Evolutionary conservation across 2,797 vertebrate genomes (phyloP), one percentile per base, ranked within the genome.

Genomic region (Columba guinea): DNA sequence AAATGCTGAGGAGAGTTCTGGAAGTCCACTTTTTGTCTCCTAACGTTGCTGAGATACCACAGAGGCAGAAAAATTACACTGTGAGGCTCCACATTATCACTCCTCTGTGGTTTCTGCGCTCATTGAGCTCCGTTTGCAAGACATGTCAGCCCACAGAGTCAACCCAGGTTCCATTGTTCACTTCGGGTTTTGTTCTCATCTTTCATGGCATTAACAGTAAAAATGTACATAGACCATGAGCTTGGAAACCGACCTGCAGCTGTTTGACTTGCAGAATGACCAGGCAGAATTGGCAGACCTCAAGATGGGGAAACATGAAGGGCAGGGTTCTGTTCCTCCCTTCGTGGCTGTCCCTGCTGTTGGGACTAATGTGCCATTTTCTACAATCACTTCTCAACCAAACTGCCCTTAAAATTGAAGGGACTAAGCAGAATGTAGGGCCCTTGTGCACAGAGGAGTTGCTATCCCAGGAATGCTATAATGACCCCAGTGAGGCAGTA

Each of bases 201-300:
- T 59, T 62, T 58, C 5, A 1, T 27, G 32, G 28, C 14, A 15
- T 58, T 37, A 63, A 34, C 4, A 67, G 13, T 14, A 60, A 30
- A 68, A 41, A 28, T 6, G 2, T 7, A 0, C 0, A 0, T 2
- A 60, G 68, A n/a, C 12, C 52, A 14, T 3, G 2, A 20, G 39
- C 32, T 49, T 4, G 1, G 49, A 59, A 59, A 62, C n/a, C 48
- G 55, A 30, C 23, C 15, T 69, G 41, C 10, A 69, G 55, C 20
- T 73, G 19, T 58, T 34, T 59, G 59, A 63, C 23, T 73, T 84
- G 67, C 27, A 78, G 73, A 88, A 39, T 27, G 23, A 56, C 19
- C 11, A 19, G 55, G 41, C 30, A 86, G 48, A 78, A 73, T 30
- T 24, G 39, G 34, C 20, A 48, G 23, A 73, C 18, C 35, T 73